These are phyloP conservation scores for Steatornis caripensis DNA, from an alignment of 2,113 vertebrate species.

Conservation along the genomic window DNA sequence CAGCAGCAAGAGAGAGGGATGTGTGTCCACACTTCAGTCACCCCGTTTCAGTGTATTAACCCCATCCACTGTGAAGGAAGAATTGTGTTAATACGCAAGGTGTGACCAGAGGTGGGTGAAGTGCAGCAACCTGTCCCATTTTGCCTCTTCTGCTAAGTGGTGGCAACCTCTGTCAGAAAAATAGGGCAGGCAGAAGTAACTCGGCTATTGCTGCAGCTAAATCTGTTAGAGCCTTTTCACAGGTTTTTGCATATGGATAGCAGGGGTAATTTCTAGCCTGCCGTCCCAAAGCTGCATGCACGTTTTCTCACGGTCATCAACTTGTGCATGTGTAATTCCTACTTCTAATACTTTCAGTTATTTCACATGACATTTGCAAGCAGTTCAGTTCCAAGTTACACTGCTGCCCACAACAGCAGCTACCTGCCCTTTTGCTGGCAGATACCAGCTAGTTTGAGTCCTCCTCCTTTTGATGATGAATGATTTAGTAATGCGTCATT, in stretches of 20 bases:
- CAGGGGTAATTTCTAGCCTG: neutral
- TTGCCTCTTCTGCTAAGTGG: neutral
- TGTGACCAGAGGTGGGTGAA: neutral
- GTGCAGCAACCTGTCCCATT: neutral
- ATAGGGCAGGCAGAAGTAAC: neutral
- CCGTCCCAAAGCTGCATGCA: neutral
- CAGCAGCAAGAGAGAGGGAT: neutral
- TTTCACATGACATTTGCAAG: neutral
- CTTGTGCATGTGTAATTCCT: neutral
- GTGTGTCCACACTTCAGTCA: neutral
- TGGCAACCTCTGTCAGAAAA: neutral
- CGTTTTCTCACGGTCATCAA: neutral
- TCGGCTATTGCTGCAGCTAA: neutral
- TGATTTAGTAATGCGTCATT: neutral
- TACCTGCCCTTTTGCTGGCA: neutral
- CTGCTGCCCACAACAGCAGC: neutral
- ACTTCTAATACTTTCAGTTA: neutral
- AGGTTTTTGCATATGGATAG: neutral
- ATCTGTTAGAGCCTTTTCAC: neutral
- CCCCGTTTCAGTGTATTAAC: neutral
- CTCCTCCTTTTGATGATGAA: neutral
- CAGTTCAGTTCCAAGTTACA: neutral
- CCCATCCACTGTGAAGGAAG: neutral
- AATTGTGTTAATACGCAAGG: neutral
- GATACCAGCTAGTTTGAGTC: neutral